Conservation (phyloP, 2,888 invertebrate species). For the Nephrotoma guestfalica region DNA sequence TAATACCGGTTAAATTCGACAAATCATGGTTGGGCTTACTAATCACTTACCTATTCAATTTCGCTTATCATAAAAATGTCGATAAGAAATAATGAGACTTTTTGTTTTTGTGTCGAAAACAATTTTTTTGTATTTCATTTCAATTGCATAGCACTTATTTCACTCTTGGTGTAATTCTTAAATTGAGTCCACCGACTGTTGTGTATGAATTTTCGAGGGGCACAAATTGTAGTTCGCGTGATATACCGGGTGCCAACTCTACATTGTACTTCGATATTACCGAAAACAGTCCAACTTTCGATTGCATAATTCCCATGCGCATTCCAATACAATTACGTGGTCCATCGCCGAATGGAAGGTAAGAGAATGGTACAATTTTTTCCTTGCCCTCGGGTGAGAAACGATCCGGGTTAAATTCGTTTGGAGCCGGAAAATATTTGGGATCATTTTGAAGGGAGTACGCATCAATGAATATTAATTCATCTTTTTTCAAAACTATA, state of each 20-base stretch:
- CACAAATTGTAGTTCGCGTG: background rate
- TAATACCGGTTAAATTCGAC: no score
- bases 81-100: background rate
- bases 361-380: background rate
- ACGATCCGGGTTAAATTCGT: background rate
- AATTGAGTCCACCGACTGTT: background rate
- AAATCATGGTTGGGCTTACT: no score
- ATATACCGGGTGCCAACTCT: background rate
- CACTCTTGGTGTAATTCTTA: background rate
- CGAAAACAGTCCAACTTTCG: background rate
- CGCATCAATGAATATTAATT: background rate
- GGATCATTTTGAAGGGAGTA: background rate
- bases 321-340: conserved; percentile 8
- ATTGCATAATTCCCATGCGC: background rate
- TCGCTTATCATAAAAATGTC: background rate
- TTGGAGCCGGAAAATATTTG: background rate
- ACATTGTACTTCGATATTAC: background rate
- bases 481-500: background rate
- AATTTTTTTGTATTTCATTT: background rate
- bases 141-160: background rate
- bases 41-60: background rate
- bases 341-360: background rate
- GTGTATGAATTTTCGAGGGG: background rate
- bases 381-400: background rate
- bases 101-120: background rate